Evolutionary conservation across 2,113 vertebrate genomes (phyloP), one percentile per base, ranked within the genome.

Genomic region (Hypomesus transpacificus): DNA sequence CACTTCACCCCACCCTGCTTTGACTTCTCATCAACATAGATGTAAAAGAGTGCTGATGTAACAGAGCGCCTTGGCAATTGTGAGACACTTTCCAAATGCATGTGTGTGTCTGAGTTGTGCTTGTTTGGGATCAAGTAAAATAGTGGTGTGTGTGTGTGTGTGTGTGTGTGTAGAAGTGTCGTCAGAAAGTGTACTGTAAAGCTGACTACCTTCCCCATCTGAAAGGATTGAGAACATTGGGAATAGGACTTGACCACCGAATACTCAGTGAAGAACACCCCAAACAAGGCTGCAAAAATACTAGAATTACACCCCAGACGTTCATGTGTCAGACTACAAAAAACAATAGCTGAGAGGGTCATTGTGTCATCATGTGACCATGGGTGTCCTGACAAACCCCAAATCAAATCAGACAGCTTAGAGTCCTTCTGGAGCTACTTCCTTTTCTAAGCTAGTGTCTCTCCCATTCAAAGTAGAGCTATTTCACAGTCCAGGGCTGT

Each of bases 21-120:
- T 17, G 4, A 16, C 60, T 31, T 31, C 70, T 74, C 52, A 51
- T 71, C 68, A 69, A 75, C 73, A 62, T 67, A 66, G 58, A 79
- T 34, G 31, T 34, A 34, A 60, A 69, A 72, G 20, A 64, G 57
- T 63, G 62, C 50, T 71, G 58, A 71, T 68, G 72, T 68, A 63
- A 74, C 52, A 70, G 69, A 63, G 50, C 68, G 54, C 18, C 53
- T 7, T 65, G n/a, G 34, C 26, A 16, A 22, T 14, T 24, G 16
- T 62, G 31, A 34, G 58, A 34, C 52, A 58, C 14, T 53, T 14
- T 53, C 52, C 16, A 16, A 62, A 14, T 16, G 60, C 18, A 24
- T 62, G 64, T 58, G 28, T 62, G 64, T 58, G 28, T 13, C 11
- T 26, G 22, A 3, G 66, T 68, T 28, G 18, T 66, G 64, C 64